Evolutionary conservation across 2,888 invertebrate genomes (phyloP), one percentile per base, ranked within the genome.

Genomic region (Caenorhabditis angaria): DNA sequence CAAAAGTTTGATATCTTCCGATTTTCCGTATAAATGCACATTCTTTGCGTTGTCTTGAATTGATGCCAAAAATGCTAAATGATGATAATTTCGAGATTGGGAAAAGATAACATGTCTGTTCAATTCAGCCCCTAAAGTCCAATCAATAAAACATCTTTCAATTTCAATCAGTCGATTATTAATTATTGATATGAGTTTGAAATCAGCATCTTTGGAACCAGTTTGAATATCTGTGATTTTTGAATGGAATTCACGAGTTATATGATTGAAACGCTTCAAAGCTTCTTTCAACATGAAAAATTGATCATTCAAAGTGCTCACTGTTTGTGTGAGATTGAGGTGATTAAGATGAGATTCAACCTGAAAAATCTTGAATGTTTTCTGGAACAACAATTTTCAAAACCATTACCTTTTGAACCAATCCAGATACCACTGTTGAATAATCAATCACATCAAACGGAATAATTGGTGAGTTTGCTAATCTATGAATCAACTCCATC

Each of bases 31-130:
- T 14, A 35, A 22, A 8, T 32, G 20, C 63, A 77, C 78, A 47
- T 76, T 63, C 10, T 66, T 54, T 4, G 72, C 72, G 1, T 83
- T 76, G 62, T 84, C 83, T 32, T 83, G 41, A n/a, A 83, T 68
- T 14, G 2, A 66, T 41, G 65, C 74, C 54, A 47, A 60, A 50
- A 62, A 74, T 29, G 61, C 20, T 14, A 74, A 57, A 27, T 70
- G 63, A 14, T 66, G 35, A 8, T 65, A 48, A 60, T 66, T n/a
- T 22, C 56, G 56, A 2, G 73, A 62, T n/a, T 70, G 68, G 24
- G 70, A 67, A 47, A 64, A 78, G 4, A 78, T 32, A 22, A 62
- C 22, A 47, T 62, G 62, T 24, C 62, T 32, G 41, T 62, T 53
- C 32, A 62, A 35, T n/a, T 24, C 8, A 5, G 18, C n/a, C 6